A percentile compares a stretch with the other conserved stretches of the same genome.
phyloP scores from a whole-genome alignment of 2,888 invertebrate species.

The Bellardia bayeri region DNA sequence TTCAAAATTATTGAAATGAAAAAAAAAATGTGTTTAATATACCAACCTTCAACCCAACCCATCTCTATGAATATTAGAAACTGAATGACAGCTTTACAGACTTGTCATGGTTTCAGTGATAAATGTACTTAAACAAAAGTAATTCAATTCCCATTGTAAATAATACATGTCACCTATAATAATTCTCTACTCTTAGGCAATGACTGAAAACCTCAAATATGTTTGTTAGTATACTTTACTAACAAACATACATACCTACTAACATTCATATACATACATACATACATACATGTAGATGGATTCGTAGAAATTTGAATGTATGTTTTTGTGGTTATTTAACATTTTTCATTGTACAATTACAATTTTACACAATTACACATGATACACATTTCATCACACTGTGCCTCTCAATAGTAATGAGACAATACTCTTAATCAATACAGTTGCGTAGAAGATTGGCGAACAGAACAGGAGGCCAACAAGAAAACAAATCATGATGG shows the following conservation, averaged over 20 bases:
- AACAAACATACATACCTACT: neutral
- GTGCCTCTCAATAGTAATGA: constrained; percentile 9
- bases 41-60: constrained; percentile 14
- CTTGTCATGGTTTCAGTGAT: constrained; percentile 38
- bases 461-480: neutral
- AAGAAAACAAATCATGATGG: constrained; percentile 3
- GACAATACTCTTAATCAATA: constrained; percentile 7
- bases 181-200: constrained; percentile 57
- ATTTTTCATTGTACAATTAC: constrained; percentile 22
- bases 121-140: constrained; percentile 44
- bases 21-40: neutral
- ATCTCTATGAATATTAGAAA: constrained; percentile 5
- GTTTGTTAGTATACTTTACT: constrained; percentile 10
- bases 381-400: constrained; percentile 46
- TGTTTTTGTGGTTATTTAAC: constrained; percentile 49
- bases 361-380: constrained; percentile 33
- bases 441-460: constrained; percentile 7
- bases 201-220: constrained; percentile 66
- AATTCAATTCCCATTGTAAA: constrained; percentile 68
- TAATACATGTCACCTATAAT: constrained; percentile 66
- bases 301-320: neutral
- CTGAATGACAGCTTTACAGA: constrained; percentile 40
- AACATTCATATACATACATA: neutral
- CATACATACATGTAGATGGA: neutral
- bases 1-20: neutral